Base-by-base conservation (phyloP, 2,797 vertebrate genomes). In the Epinephelus malabaricus region DNA sequence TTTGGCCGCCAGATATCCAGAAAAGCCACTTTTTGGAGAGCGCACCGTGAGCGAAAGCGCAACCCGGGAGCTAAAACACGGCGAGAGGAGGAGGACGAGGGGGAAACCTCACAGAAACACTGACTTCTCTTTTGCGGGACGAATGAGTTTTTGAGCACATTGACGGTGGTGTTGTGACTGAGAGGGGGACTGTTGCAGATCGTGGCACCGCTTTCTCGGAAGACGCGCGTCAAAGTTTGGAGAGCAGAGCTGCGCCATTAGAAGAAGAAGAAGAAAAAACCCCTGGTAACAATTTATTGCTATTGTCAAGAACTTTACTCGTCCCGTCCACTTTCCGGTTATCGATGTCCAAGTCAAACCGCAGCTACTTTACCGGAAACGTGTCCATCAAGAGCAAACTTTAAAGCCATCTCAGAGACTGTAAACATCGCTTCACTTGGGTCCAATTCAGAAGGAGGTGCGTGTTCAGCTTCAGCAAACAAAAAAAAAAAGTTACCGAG, bases 221-320 rank as follows among this genome's bases (percentile, higher is more conserved):
- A 87, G 78, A 82, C 81, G 85, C 89, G 88, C 76, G 53, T 87
- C 74, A 78, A 92, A 93, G 82, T 92, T 94, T 83, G 85, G 70
- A 87, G 76, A 85, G 77, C 82, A 61, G 79, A 88, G 84, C 82
- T 65, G 84, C 76, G 79, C 71, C 65, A 69, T 63, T 61, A 61
- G 43, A 67, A 70, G 81, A 47, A 55, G 60, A 64, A 45, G 2
- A 56, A 58, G 19, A 27, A 15, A 58, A 54, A 58, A 19, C 50
- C 27, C 45, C 70, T 51, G 64, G 13, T 74, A 76, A 78, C 81
- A 63, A 21, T 84, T 85, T 69, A 76, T 56, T 72, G 71, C 76
- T 78, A 12, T 70, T 65, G 73, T 82, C 60, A 75, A 80, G 74
- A 92, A 91, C 85, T 93, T 85, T 70, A 79, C 85, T 73, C 79